A percentile compares a stretch with the other conserved stretches of the same genome.
Conservation (phyloP, 92 coral and sea anemone genomes). For the Hydrozoanthus gracilis region DNA sequence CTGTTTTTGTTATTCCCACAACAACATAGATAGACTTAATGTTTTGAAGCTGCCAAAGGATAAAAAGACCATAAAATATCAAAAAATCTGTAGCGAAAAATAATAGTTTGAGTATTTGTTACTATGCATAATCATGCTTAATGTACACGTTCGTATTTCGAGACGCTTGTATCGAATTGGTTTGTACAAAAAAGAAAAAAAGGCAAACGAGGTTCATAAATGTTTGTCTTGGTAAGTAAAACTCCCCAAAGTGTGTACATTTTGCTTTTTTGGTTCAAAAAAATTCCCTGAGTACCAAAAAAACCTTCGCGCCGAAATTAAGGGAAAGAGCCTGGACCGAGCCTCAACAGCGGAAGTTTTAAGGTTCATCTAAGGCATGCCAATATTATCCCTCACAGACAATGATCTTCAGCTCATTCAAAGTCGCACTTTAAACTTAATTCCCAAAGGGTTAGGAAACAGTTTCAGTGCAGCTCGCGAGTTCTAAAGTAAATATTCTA, state of each 20-base stretch:
- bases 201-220: too few species aligned
- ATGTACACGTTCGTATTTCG: too few species aligned
- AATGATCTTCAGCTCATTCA: not conserved
- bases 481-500: not conserved
- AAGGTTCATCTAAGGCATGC: not conserved
- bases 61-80: too few species aligned
- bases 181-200: too few species aligned
- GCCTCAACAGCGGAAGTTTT: constrained; percentile 28
- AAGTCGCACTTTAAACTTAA: constrained; percentile 3
- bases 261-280: not conserved
- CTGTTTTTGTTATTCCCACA: too few species aligned
- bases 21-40: too few species aligned
- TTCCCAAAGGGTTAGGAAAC: not conserved
- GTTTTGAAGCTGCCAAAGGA: too few species aligned
- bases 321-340: constrained; percentile 6
- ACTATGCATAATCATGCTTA: too few species aligned
- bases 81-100: too few species aligned
- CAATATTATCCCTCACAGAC: not conserved
- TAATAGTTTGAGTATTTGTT: too few species aligned
- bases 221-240: too few species aligned
- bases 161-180: too few species aligned
- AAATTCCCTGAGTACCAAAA: not conserved
- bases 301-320: not conserved
- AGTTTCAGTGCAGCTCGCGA: not conserved
- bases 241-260: not conserved